These are phyloP conservation scores for Bellardia pandia DNA, from an alignment of 2,888 invertebrate genomes.

Conservation along the genomic window DNA sequence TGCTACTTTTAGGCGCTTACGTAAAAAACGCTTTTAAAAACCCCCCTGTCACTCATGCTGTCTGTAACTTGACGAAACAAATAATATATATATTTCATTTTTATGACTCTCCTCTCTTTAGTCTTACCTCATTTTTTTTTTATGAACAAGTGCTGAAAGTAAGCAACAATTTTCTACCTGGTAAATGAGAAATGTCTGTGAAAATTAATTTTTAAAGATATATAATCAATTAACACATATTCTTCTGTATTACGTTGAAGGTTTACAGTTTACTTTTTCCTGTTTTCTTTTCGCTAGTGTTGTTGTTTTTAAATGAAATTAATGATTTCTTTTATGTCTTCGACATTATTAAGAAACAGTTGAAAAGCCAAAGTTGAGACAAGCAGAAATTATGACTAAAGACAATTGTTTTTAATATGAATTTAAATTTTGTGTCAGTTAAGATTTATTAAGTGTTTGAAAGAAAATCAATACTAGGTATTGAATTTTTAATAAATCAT, in stretches of 20 bases:
- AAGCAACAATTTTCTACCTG: not conserved
- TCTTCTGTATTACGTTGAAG: not conserved
- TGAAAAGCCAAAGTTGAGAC: not conserved
- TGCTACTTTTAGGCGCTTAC: conserved; percentile 37
- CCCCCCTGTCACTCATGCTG: not conserved
- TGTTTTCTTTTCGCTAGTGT: not conserved
- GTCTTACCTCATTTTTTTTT: too few species aligned
- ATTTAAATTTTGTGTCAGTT: conserved; percentile 1
- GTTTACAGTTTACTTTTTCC: not conserved
- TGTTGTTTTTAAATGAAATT: conserved; percentile 15
- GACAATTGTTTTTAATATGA: conserved; percentile 7
- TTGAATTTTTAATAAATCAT: too few species aligned
- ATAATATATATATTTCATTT: not conserved
- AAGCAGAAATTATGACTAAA: conserved; percentile 27
- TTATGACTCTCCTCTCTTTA: not conserved
- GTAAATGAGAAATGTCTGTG: conserved; percentile 40
- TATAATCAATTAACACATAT: conserved; percentile 63
- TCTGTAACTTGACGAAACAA: not conserved
- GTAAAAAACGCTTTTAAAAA: not conserved
- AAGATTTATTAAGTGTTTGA: not conserved
- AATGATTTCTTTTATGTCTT: conserved; percentile 1
- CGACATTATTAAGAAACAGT: not conserved
- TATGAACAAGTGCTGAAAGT: conserved; percentile 7
- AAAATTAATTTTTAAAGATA: conserved; percentile 60
- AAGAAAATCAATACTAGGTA: too few species aligned